Evolutionary conservation across 2,888 invertebrate species (phyloP).

Genomic region (Pseudococcus longispinus): DNA sequence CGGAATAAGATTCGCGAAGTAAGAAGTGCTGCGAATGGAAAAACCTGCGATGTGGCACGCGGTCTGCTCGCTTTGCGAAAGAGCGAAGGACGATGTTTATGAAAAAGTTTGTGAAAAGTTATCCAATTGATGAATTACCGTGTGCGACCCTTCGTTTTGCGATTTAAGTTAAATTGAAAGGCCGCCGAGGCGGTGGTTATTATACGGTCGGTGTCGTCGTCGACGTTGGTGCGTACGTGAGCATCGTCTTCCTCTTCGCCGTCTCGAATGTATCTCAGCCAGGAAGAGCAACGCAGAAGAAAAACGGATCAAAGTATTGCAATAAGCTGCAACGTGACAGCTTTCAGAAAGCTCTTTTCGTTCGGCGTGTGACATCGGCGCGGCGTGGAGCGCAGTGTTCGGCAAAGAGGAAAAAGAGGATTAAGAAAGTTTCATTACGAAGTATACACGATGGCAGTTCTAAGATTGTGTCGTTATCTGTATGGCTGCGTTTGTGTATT

Average conservation of each 20-base stretch:
- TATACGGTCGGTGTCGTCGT: background rate
- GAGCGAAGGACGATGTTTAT: slow-evolving; percentile 37
- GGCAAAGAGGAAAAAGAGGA: slow-evolving; percentile 39
- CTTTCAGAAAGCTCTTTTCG: slow-evolving; percentile 44
- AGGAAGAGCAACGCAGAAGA: background rate
- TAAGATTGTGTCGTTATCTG: slow-evolving; percentile 36
- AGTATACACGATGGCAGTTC: background rate
- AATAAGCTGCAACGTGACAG: slow-evolving; percentile 32
- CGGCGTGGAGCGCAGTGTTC: background rate
- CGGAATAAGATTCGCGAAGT: background rate
- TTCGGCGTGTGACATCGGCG: background rate
- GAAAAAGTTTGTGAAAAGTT: slow-evolving; percentile 49
- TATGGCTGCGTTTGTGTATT: background rate
- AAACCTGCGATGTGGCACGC: background rate
- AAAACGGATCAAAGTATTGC: slow-evolving; percentile 33
- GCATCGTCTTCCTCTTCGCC: background rate
- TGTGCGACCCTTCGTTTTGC: background rate
- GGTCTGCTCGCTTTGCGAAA: background rate
- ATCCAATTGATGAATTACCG: slow-evolving; percentile 50
- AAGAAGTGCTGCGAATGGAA: background rate
- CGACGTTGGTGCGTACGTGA: background rate
- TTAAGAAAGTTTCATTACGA: slow-evolving; percentile 51
- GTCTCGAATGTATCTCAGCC: no score
- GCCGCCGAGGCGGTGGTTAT: slow-evolving; percentile 17
- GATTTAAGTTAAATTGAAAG: slow-evolving; percentile 24